Evolutionary conservation across 2,113 vertebrate genomes (phyloP).

Genomic region (Sturnira hondurensis): DNA sequence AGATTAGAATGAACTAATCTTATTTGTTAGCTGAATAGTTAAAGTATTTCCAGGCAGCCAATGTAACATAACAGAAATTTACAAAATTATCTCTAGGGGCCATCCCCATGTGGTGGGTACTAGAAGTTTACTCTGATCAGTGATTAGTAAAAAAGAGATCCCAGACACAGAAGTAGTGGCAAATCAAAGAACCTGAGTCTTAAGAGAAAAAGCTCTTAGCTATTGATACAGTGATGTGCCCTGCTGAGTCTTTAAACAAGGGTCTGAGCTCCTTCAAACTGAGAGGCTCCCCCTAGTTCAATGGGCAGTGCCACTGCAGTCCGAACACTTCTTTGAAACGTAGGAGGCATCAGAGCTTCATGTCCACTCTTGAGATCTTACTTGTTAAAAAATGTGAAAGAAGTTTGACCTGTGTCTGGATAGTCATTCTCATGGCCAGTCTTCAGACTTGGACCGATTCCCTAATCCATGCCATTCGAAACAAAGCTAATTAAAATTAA

Average conservation of each 20-base stretch:
- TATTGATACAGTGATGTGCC: neutral
- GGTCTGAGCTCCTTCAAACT: neutral
- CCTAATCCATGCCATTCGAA: neutral
- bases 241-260: neutral
- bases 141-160: neutral
- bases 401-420: neutral
- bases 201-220: neutral
- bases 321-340: neutral
- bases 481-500: neutral
- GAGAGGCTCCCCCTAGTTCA: neutral
- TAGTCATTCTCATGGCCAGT: neutral
- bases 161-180: neutral
- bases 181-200: neutral
- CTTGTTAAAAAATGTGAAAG: neutral
- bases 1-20: neutral
- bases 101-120: neutral
- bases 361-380: neutral
- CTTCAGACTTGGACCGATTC: neutral
- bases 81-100: neutral
- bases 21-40: neutral
- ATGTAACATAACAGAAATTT: neutral
- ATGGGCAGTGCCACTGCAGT: neutral
- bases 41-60: neutral
- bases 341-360: neutral
- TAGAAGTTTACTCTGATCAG: neutral